Evolutionary conservation across 2,888 invertebrate species (phyloP), one percentile per base, ranked within the genome.

Genomic region (Dynastes maya): DNA sequence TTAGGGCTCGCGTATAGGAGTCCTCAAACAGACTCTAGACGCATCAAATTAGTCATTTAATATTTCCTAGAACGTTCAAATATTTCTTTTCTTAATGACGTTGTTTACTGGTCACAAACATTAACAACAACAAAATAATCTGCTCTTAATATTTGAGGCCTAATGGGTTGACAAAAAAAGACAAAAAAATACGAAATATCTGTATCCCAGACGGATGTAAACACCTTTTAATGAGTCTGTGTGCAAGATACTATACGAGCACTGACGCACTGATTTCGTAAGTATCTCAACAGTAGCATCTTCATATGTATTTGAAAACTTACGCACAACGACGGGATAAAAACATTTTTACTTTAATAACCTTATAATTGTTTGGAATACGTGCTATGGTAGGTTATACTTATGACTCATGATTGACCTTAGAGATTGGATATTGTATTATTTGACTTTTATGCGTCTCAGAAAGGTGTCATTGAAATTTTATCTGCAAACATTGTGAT

Each of bases 391-490:
- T 22, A 22, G 5, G n/a, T 53, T 53, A 16, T 53, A 55, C 22
- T 45, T 2, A 45, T 45, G 45, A 55, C 22, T 55, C 55, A 55
- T 22, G 22, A 5, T 6, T 55, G 55, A 55, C 55, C 55, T 55
- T 22, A 27, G 22, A 55, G 22, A n/a, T 8, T 45, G 45, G 45
- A 45, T 8, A 45, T 45, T 55, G 55, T 55, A 22, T 27, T 55
- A 27, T 55, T 55, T 0, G 2, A 16, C 6, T 27, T 27, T 5
- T 53, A 53, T 22, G 55, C 55, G 55, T 55, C 22, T 22, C 55
- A 27, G 22, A 27, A 55, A 63, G 32, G 63, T 63, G 63, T 63
- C 63, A 63, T 63, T 63, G 63, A 63, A 63, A 63, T 11, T 32
- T 63, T 29, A 32, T 63, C 9, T 63, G 29, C 32, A 32, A 11